phyloP scores from a whole-genome alignment of 2,113 vertebrate species.

The Addax nasomaculatus region DNA sequence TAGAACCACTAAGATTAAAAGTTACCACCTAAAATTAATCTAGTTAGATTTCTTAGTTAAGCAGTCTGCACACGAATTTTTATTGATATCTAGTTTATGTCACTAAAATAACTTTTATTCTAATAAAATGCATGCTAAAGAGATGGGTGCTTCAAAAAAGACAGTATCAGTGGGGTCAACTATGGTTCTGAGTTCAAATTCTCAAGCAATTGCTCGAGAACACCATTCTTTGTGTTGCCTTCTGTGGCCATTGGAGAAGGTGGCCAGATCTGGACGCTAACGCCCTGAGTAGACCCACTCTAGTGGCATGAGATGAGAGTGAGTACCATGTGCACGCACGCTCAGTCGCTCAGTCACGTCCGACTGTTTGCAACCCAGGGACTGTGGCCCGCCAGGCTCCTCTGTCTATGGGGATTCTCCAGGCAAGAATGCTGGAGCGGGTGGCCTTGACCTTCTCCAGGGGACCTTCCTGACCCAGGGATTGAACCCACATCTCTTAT shows the following conservation, averaged over 20 bases:
- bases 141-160: background rate
- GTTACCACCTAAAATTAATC: background rate
- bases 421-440: background rate
- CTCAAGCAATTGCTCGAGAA: background rate
- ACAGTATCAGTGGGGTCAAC: background rate
- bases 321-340: fast-evolving
- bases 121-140: background rate
- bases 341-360: background rate
- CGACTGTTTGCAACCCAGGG: fast-evolving
- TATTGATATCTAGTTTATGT: background rate
- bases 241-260: background rate
- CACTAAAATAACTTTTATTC: background rate
- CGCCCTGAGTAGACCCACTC: background rate
- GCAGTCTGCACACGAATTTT: background rate
- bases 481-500: background rate
- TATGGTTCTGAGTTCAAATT: background rate
- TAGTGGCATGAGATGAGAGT: background rate
- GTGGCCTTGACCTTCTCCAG: background rate
- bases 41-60: background rate
- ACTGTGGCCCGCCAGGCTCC: background rate
- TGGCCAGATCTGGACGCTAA: background rate
- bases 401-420: background rate
- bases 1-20: background rate
- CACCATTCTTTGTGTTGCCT: fast-evolving
- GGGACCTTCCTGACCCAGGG: background rate